Evolutionary conservation across 1,140 invertebrate genomes (phyloP), one percentile per base, ranked within the genome.

Genomic region (Mya arenaria): DNA sequence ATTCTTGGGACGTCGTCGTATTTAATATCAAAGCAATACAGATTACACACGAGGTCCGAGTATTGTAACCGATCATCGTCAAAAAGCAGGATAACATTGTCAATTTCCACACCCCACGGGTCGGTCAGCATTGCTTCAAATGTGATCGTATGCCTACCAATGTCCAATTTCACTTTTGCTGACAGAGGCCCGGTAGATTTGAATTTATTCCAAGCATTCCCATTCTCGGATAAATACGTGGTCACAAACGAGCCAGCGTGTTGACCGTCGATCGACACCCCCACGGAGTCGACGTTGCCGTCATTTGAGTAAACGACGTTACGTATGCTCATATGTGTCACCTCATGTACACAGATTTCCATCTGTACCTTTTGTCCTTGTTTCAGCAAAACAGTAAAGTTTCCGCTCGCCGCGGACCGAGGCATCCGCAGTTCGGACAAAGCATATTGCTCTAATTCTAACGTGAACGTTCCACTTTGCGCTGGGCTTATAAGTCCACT

Each of bases 201-300:
- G 32, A 81, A 81, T 8, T n/a, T n/a, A 28, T 81, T 81, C 78
- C 78, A 81, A 10, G 66, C 78, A 1, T 81, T 25, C 17, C 78
- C 78, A 23, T 15, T 36, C 13, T 63, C 39, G n/a, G 39, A 1
- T 32, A 48, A 23, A 17, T 30, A 5, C n/a, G n/a, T 23, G 4
- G 78, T 71, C 15, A n/a, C 34, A 41, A 71, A 63, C 23, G 66
- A n/a, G 8, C 78, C 78, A 19, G 72, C 36, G n/a, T 62, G 8
- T 58, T 81, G 66, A 25, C 37, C 65, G n/a, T 72, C 78, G 10
- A 81, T 23, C 4, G 56, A 17, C 30, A 34, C 39, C 4, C 15
- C 5, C 2, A 81, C n/a, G 13, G 28, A 52, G 39, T 81, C 78
- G 4, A 19, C 10, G 4, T 34, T 28, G 5, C 78, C 78, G 32